A percentile compares a stretch with the other conserved stretches of the same genome.
These are phyloP conservation scores for Takifugu rubripes DNA, from an alignment of 2,797 vertebrate genomes.

Conservation along the genomic window DNA sequence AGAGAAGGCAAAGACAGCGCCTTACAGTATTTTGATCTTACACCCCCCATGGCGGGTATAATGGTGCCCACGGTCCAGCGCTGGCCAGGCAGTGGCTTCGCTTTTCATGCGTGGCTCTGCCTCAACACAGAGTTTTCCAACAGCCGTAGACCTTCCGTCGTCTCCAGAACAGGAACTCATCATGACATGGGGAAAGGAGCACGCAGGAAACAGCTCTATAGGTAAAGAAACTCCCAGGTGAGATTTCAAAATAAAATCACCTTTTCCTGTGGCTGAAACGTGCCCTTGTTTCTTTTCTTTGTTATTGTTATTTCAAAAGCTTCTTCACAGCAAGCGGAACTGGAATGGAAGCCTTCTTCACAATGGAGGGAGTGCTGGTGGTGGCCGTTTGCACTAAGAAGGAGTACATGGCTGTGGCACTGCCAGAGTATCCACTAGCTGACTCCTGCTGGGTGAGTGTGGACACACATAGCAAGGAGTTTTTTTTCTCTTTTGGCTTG, in stretches of 20 bases:
- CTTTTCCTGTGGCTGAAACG: neutral
- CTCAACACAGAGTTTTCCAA: conserved; percentile 75
- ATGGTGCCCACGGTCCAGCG: conserved; percentile 92
- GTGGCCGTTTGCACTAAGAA: conserved; percentile 97
- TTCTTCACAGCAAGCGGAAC: conserved; percentile 92
- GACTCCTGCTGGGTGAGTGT: conserved; percentile 88
- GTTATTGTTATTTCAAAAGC: conserved; percentile 59
- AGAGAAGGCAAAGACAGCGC: conserved; percentile 78
- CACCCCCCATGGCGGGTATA: conserved; percentile 92
- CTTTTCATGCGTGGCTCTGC: conserved; percentile 95
- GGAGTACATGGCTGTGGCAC: conserved; percentile 89
- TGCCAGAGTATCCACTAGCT: conserved; percentile 81
- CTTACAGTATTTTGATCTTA: conserved; percentile 91
- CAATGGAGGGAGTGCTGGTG: conserved; percentile 85
- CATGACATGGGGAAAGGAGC: conserved; percentile 74
- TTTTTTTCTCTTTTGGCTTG: conserved; percentile 1
- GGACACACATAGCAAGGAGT: neutral
- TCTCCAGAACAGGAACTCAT: conserved; percentile 28
- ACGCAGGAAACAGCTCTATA: conserved; percentile 91
- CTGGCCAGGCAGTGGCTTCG: conserved; percentile 88
- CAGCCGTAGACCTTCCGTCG: conserved; percentile 35
- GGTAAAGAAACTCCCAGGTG: conserved; percentile 63
- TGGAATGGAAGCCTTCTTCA: conserved; percentile 96
- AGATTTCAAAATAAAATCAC: neutral
- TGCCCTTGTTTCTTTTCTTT: neutral